Base-by-base conservation (phyloP, 2,797 vertebrate species). In the Pristis pectinata region DNA sequence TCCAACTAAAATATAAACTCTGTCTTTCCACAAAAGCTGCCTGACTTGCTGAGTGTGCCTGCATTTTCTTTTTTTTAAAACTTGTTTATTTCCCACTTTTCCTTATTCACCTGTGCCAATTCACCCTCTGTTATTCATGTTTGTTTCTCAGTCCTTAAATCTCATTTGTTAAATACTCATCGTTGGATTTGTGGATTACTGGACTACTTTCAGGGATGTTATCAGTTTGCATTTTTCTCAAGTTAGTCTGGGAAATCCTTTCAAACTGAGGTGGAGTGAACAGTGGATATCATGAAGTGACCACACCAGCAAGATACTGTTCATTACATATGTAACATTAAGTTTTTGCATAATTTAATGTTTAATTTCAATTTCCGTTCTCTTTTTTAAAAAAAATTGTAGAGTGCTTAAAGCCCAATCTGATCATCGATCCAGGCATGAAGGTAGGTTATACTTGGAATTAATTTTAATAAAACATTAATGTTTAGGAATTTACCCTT, bases 401-500 rank as follows among this genome's bases (percentile, higher is more conserved):
- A 99, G 99, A 96, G 98, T 99, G 95, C 97, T 99, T 72, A 99
- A 99, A 97, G 99, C 99, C 95, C 99, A 99, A 94, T 98, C 99
- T 22, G 98, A 99, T 97, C 99, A 99, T 96, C 97, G 98, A 95
- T 99, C 99, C 87, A 98, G 99, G 76, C 98, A 99, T 67, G 99
- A 99, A 98, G 99, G 99, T 99, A 96, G 98, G 97, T 95, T 3
- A 94, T 94, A 34, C 76, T 94, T 94, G 30, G 91, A 49, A 37
- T 74, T 82, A 76, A 74, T 3, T 93, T 6, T 3, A 74, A 74
- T 70, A 72, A 76, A 94, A 56, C 9, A 30, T 53, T n/a, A 49
- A 76, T 53, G 56, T 91, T 24, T 64, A 67, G 30, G 41, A 94
- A 76, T 8, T 49, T 53, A 56, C 6, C 15, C 2, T 49, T 74